Evolutionary conservation across 1,140 invertebrate genomes (phyloP).

Genomic region (Thaumetopoea pityocampa): DNA sequence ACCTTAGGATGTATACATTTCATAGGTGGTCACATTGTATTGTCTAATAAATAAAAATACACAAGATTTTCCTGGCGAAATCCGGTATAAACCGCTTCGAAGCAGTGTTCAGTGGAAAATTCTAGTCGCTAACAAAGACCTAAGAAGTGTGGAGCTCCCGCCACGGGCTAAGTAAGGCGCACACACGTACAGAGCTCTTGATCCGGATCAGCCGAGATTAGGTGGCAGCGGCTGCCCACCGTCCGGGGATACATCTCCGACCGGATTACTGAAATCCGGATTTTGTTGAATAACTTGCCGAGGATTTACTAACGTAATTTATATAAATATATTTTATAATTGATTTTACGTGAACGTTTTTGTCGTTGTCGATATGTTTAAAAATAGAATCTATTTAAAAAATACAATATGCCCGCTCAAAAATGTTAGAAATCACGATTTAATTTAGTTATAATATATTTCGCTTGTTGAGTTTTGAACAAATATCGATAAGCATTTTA

Average conservation of each 20-base stretch:
- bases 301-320: constrained; percentile 42
- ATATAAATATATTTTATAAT: constrained; percentile 25
- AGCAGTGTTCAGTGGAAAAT: constrained; percentile 16
- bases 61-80: constrained; percentile 13
- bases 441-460: too few relatives aligned
- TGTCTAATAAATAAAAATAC: constrained; percentile 17
- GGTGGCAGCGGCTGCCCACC: constrained; percentile 49
- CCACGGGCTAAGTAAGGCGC: constrained; percentile 24
- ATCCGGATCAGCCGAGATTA: constrained; percentile 58
- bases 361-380: too few relatives aligned
- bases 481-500: too few relatives aligned
- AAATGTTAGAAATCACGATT: too few relatives aligned
- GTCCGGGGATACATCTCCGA: constrained; percentile 54
- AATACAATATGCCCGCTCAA: too few relatives aligned
- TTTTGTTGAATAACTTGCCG: constrained; percentile 59
- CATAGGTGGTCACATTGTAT: too few relatives aligned
- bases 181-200: constrained; percentile 37
- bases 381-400: too few relatives aligned
- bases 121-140: constrained; percentile 32
- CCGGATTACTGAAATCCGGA: constrained; percentile 58
- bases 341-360: background rate
- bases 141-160: constrained; percentile 15
- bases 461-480: too few relatives aligned
- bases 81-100: constrained; percentile 12
- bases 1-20: too few relatives aligned